Evolutionary conservation across 2,888 invertebrate species (phyloP).

Genomic region (Ectemnius cavifrons): DNA sequence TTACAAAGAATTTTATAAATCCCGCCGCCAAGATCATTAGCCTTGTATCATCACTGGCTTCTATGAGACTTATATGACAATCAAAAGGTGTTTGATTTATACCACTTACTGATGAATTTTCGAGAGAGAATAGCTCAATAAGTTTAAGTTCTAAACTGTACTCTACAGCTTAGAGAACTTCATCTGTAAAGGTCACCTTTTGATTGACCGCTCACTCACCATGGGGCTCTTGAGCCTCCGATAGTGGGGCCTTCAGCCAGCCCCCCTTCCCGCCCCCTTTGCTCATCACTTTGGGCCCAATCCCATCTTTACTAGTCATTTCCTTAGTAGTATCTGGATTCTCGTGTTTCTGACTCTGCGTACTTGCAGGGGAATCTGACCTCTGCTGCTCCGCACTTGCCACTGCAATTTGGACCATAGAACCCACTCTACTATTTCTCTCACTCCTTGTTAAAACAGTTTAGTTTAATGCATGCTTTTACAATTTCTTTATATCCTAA

Average conservation of each 20-base stretch:
- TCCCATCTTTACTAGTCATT: constrained; percentile 77
- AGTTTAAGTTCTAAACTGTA: constrained; percentile 6
- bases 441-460: constrained; percentile 39
- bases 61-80: constrained; percentile 57
- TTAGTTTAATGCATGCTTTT: constrained; percentile 38
- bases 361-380: constrained; percentile 76
- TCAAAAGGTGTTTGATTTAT: constrained; percentile 48
- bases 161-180: constrained; percentile 43
- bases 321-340: constrained; percentile 76
- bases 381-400: constrained; percentile 78
- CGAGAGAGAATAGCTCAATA: background rate
- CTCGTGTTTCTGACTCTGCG: constrained; percentile 75
- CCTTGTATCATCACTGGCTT: constrained; percentile 76
- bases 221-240: constrained; percentile 77
- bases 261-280: constrained; percentile 77
- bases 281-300: constrained; percentile 76
- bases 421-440: constrained; percentile 68
- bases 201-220: constrained; percentile 74
- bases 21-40: constrained; percentile 72
- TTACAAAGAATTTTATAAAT: constrained; percentile 76
- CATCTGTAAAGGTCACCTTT: constrained; percentile 62
- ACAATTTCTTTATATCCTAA: constrained; percentile 2
- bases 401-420: constrained; percentile 75
- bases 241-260: constrained; percentile 76
- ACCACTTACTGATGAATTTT: constrained; percentile 58